Evolutionary conservation across 2,797 vertebrate genomes (phyloP), one percentile per base, ranked within the genome.

Genomic region (Epinephelus awoara): DNA sequence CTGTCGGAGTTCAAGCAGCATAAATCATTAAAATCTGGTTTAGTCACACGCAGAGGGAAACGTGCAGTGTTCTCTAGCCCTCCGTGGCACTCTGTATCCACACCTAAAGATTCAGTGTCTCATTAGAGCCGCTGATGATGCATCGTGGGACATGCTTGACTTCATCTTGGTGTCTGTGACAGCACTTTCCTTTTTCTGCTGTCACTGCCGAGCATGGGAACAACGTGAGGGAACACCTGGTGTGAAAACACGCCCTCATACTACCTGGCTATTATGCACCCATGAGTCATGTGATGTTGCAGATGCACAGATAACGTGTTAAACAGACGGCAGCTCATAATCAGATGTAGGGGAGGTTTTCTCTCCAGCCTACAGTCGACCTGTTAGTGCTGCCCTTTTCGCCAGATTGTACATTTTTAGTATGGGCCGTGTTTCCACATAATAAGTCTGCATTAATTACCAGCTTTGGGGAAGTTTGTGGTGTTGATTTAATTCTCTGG

Each of bases 1-100:
- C 67, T 80, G 75, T 62, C 21, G 27, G 46, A 44, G 34, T 75
- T 82, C 18, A 40, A 74, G 67, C 34, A 64, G 75, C 47, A 67
- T 59, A 40, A 65, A 82, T 73, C 57, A 61, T 47, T 80, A 6
- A 69, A 61, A 47, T 59, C 6, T 66, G 67, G 19, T 68, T 79
- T 67, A 63, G 64, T 63, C 34, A 17, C 29, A 75, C 40, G 34
- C 7, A 23, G 55, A 46, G 27, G 23, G 42, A 49, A 65, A 46
- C 1, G 0, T 13, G 44, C 14, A 12, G 11, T 29, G 3, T 38
- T 51, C 6, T 71, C 40, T 55, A 9, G 19, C 57, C 38, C 40
- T 2, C 17, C 27, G 14, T 77, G 51, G 21, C 42, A 34, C 25
- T 38, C 59, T 40, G 56, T 59, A 25, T 29, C 42, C 58, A 52